Percentiles rank a stretch among this genome's conserved stretches.
Conservation (phyloP, 2,113 vertebrate genomes). For the Hippocampus abdominalis region DNA sequence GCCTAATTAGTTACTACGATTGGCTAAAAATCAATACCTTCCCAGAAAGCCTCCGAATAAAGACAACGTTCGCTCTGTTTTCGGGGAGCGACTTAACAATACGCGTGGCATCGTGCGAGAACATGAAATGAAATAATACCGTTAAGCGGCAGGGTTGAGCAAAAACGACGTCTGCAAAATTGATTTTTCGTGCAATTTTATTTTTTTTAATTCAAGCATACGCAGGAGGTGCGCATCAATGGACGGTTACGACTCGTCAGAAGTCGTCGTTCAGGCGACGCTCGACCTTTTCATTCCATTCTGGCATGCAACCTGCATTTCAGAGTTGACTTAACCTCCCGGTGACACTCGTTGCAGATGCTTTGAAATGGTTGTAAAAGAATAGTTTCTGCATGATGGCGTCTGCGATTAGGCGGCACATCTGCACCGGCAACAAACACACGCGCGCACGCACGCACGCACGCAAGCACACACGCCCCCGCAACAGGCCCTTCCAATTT, state of each 20-base stretch:
- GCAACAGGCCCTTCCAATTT: constrained; percentile 30
- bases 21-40: constrained; percentile 51
- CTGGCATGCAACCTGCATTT: constrained; percentile 45
- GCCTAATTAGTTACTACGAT: constrained; percentile 41
- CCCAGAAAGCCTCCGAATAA: constrained; percentile 51
- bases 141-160: not conserved
- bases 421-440: constrained; percentile 46
- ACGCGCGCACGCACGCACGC: constrained; percentile 11
- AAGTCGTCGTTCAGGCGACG: not conserved
- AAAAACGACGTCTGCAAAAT: not conserved
- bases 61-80: constrained; percentile 25
- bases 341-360: constrained; percentile 65
- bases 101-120: not conserved
- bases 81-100: not conserved
- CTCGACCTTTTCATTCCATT: constrained; percentile 1
- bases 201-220: not conserved
- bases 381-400: constrained; percentile 70
- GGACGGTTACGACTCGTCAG: not conserved
- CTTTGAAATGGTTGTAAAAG: constrained; percentile 62
- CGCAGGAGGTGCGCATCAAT: not conserved
- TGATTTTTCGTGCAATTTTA: not conserved
- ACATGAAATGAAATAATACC: not conserved
- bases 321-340: constrained; percentile 67
- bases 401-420: constrained; percentile 68
- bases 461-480: constrained; percentile 25